Conservation (phyloP, 1,140 invertebrate genomes). For the Chelonus insularis region DNA sequence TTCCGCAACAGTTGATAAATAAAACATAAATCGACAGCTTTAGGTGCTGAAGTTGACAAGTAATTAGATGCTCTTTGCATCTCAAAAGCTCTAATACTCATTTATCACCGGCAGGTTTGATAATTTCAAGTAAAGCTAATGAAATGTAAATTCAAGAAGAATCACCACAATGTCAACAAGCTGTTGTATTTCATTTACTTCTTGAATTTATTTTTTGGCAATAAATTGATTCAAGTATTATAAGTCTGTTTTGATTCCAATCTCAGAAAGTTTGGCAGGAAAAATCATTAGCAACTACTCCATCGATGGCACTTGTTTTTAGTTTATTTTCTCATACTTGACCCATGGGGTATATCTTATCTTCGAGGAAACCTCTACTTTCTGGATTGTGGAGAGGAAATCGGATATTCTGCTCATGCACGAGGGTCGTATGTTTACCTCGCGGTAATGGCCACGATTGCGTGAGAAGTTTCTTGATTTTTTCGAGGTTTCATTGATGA, state of each 20-base stretch:
- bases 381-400: constrained; percentile 14
- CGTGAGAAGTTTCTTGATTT: constrained; percentile 45
- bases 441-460: constrained; percentile 38
- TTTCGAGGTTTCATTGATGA: constrained; percentile 14
- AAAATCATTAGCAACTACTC: constrained; percentile 7
- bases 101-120: no score
- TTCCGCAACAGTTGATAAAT: not conserved
- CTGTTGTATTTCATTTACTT: no score
- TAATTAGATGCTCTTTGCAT: no score
- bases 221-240: no score
- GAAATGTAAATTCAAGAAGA: not conserved
- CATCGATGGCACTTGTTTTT: constrained; percentile 1
- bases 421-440: constrained; percentile 44
- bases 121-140: not conserved
- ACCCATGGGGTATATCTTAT: not conserved
- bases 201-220: no score
- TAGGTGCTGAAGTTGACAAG: not conserved
- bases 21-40: not conserved
- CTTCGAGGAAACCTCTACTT: constrained; percentile 20
- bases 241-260: no score
- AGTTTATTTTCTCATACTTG: constrained; percentile 2
- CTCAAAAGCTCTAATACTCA: no score
- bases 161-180: not conserved
- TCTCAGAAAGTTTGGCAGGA: not conserved
- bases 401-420: constrained; percentile 41